phyloP scores from a whole-genome alignment of 2,888 invertebrate species.

The Syritta pipiens region DNA sequence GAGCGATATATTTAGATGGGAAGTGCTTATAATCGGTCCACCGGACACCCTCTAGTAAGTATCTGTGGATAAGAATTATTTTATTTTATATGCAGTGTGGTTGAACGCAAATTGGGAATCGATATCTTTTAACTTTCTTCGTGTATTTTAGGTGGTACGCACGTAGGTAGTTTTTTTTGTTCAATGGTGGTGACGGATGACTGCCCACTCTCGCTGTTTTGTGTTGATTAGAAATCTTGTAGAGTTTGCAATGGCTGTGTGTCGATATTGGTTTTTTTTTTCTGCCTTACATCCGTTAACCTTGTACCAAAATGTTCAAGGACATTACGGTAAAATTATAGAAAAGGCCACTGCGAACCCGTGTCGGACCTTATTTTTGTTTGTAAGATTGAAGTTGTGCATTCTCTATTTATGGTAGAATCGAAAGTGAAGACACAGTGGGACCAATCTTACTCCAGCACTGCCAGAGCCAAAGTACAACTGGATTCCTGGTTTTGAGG shows the following conservation, averaged over 20 bases:
- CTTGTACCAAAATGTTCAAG: background rate
- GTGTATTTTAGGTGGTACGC: constrained; percentile 5
- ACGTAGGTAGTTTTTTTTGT: constrained; percentile 10
- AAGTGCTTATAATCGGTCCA: constrained; percentile 99
- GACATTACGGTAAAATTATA: background rate
- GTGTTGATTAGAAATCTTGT: too few species aligned
- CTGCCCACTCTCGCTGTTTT: too few species aligned
- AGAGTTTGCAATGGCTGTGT: too few species aligned
- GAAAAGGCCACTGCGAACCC: too few species aligned
- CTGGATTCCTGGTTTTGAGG: too few species aligned
- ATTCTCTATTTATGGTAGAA: too few species aligned
- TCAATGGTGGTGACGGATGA: background rate
- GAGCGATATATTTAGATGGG: constrained; percentile 99
- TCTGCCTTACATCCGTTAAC: background rate
- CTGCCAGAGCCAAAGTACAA: too few species aligned
- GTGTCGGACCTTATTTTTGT: too few species aligned
- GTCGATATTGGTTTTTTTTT: too few species aligned
- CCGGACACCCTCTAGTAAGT: constrained; percentile 99
- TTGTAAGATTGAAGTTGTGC: too few species aligned
- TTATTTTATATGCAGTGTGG: constrained; percentile 4
- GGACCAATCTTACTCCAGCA: too few species aligned
- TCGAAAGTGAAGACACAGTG: too few species aligned
- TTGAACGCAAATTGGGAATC: constrained; percentile 17
- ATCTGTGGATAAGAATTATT: constrained; percentile 73
- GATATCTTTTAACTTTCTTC: constrained; percentile 2